Evolutionary conservation across 2,888 invertebrate genomes (phyloP).

Genomic region (Metallyticus violacea): DNA sequence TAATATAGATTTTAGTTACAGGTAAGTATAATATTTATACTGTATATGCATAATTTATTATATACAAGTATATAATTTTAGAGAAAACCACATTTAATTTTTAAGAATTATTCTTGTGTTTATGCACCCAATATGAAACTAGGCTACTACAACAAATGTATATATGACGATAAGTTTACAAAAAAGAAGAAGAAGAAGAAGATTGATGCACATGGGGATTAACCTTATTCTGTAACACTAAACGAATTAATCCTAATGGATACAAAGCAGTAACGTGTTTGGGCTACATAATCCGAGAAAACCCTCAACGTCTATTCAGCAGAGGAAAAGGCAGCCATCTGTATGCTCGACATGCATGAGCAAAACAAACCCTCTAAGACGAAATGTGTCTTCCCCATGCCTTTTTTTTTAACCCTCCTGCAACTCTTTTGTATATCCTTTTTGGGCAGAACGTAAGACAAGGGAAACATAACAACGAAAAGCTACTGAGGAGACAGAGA

Average conservation of each 20-base stretch:
- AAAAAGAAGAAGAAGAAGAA: not conserved
- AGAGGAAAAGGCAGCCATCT: not conserved
- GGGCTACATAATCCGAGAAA: not conserved
- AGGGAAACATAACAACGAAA: not conserved
- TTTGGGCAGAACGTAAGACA: constrained; percentile 7
- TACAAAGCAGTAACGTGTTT: not conserved
- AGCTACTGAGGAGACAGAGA: not conserved
- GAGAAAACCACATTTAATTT: no score
- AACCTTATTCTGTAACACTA: not conserved
- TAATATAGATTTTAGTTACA: no score
- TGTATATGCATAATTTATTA: no score
- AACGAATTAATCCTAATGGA: not conserved
- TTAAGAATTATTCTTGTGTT: no score
- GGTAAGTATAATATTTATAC: no score
- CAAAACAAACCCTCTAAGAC: not conserved
- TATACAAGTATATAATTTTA: no score
- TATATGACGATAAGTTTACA: no score
- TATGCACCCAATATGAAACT: no score
- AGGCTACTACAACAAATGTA: no score
- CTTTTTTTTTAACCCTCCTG: not conserved
- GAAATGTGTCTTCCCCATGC: not conserved
- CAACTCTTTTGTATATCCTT: not conserved
- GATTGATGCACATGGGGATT: not conserved
- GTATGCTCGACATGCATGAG: constrained; percentile 14
- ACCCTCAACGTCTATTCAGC: no score